Percentiles rank a stretch among this genome's conserved stretches.
Conservation (phyloP, 2,113 vertebrate genomes). For the Clarias gariepinus region DNA sequence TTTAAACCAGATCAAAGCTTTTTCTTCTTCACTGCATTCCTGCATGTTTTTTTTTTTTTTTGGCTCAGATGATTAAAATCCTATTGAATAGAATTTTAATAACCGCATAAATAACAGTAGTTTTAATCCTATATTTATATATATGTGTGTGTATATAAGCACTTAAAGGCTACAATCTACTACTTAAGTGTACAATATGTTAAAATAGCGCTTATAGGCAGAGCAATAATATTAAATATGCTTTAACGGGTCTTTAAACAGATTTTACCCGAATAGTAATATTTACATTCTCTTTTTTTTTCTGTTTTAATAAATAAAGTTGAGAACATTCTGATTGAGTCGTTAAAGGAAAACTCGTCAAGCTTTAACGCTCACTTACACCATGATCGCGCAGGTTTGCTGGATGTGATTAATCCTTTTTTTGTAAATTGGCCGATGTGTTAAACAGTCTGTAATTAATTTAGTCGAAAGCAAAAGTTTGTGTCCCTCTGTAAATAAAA, state of each 20-base stretch:
- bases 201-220: not conserved
- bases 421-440: not conserved
- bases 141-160: not conserved
- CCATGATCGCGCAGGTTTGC: not conserved
- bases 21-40: not conserved
- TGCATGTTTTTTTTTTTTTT: no score
- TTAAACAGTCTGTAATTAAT: not conserved
- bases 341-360: not conserved
- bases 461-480: not conserved
- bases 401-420: not conserved
- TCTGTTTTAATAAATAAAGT: not conserved
- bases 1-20: not conserved
- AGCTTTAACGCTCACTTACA: not conserved
- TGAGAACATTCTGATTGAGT: not conserved
- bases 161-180: conserved; percentile 4
- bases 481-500: not conserved
- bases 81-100: not conserved
- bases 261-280: not conserved
- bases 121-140: not conserved
- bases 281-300: conserved; percentile 29
- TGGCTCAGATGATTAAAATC: not conserved
- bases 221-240: not conserved
- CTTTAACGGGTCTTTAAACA: not conserved
- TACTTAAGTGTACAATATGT: not conserved
- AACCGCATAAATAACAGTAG: not conserved